phyloP scores from a whole-genome alignment of 2,888 invertebrate genomes.

The Hedychridium roseum region DNA sequence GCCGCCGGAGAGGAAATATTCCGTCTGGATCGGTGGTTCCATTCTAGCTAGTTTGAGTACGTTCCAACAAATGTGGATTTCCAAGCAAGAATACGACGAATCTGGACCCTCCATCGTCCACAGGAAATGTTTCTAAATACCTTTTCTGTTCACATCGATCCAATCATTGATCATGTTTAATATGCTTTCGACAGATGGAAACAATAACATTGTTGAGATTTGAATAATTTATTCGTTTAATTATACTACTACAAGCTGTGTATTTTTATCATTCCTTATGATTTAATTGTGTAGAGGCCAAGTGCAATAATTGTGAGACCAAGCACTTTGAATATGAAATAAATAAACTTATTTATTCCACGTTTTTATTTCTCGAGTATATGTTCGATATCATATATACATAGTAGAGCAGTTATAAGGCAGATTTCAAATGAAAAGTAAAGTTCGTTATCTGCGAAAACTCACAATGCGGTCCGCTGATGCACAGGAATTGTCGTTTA shows the following conservation, averaged over 20 bases:
- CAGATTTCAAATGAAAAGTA: slow-evolving; percentile 36
- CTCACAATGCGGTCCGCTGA: slow-evolving; percentile 8
- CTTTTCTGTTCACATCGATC: neutral
- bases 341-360: slow-evolving; percentile 28
- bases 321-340: slow-evolving; percentile 24
- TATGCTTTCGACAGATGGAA: no score
- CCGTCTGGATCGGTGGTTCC: slow-evolving; percentile 66
- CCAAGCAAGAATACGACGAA: slow-evolving; percentile 66
- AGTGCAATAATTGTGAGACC: no score
- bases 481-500: slow-evolving; percentile 10
- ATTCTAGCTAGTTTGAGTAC: slow-evolving; percentile 65
- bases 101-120: slow-evolving; percentile 66
- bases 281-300: no score
- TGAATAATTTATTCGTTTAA: no score
- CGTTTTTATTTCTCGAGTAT: slow-evolving; percentile 40
- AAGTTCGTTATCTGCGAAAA: slow-evolving; percentile 31
- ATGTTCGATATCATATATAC: slow-evolving; percentile 49
- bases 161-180: neutral
- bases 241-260: no score
- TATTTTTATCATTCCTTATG: no score
- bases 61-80: slow-evolving; percentile 67
- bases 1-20: slow-evolving; percentile 66
- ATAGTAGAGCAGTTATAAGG: slow-evolving; percentile 37
- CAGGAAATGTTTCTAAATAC: slow-evolving; percentile 64
- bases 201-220: no score